Conservation (phyloP, 2,888 invertebrate genomes). For the Hemicrepidius hirtus region DNA sequence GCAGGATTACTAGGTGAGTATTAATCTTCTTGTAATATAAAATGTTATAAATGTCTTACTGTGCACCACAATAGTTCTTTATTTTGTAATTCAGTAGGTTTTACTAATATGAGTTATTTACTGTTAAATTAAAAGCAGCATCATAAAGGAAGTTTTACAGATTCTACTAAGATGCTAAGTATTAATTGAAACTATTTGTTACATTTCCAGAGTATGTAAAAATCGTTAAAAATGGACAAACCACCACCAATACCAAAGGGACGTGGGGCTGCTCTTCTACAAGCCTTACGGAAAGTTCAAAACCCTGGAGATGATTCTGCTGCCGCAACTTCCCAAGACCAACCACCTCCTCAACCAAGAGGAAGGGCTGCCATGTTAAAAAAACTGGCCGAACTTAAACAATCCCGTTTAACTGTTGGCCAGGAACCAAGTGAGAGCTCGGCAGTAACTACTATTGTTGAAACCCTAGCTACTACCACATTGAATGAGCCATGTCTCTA, state of each 20-base stretch:
- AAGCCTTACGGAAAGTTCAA: slow-evolving; percentile 57
- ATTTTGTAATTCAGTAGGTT: no score
- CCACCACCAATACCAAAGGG: slow-evolving; percentile 50
- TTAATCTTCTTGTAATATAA: no score
- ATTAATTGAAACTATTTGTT: no score
- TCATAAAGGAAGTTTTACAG: no score
- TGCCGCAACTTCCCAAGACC: slow-evolving; percentile 51
- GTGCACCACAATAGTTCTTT: no score
- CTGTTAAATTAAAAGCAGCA: no score
- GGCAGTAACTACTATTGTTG: slow-evolving; percentile 15
- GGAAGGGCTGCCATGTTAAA: slow-evolving; percentile 67
- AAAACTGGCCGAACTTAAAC: slow-evolving; percentile 51
- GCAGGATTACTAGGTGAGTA: no score
- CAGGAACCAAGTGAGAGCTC: background rate
- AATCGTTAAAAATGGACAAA: slow-evolving; percentile 5
- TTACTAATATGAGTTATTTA: no score
- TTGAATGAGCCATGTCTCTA: slow-evolving; percentile 37
- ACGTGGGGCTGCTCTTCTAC: slow-evolving; percentile 61
- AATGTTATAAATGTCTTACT: no score
- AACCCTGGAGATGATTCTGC: slow-evolving; percentile 49
- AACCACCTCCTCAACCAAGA: slow-evolving; percentile 61
- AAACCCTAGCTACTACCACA: slow-evolving; percentile 27
- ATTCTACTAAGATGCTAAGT: no score
- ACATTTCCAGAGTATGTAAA: no score
- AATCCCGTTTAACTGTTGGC: slow-evolving; percentile 1